Percentiles rank a stretch among this genome's conserved stretches.
phyloP scores from a whole-genome alignment of 2,888 invertebrate genomes.

The Amphipyra tragopoginis region DNA sequence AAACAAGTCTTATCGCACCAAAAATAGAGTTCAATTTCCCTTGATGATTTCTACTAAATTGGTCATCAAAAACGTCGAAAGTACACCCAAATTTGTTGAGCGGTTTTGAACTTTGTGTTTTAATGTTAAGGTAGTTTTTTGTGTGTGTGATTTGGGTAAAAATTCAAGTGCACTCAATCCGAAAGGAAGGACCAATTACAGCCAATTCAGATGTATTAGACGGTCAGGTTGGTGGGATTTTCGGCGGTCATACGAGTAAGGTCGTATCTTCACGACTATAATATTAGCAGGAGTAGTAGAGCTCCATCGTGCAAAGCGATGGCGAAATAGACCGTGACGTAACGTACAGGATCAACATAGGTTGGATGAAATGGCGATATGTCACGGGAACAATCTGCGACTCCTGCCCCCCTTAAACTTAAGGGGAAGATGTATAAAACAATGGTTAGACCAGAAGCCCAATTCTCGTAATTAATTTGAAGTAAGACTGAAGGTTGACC shows the following conservation, averaged over 20 bases:
- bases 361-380: no score
- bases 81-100: neutral
- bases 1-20: fast-evolving
- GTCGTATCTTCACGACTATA: conserved; percentile 30
- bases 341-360: no score
- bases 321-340: no score
- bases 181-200: conserved; percentile 82
- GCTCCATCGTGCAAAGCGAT: no score
- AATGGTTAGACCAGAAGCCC: no score
- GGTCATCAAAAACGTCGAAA: conserved; percentile 1
- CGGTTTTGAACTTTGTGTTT: neutral
- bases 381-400: no score
- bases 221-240: conserved; percentile 74
- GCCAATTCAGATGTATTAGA: conserved; percentile 79
- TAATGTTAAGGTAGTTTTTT: conserved; percentile 14
- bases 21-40: conserved; percentile 2
- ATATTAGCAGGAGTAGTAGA: no score
- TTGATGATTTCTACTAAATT: conserved; percentile 15
- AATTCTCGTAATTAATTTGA: no score
- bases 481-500: no score
- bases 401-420: no score
- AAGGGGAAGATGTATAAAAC: no score
- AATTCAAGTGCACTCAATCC: conserved; percentile 60
- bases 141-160: conserved; percentile 30
- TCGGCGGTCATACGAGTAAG: conserved; percentile 59